Percentiles rank a stretch among this genome's conserved stretches.
Conservation (phyloP, 2,113 vertebrate species). For the Varanus salvator region DNA sequence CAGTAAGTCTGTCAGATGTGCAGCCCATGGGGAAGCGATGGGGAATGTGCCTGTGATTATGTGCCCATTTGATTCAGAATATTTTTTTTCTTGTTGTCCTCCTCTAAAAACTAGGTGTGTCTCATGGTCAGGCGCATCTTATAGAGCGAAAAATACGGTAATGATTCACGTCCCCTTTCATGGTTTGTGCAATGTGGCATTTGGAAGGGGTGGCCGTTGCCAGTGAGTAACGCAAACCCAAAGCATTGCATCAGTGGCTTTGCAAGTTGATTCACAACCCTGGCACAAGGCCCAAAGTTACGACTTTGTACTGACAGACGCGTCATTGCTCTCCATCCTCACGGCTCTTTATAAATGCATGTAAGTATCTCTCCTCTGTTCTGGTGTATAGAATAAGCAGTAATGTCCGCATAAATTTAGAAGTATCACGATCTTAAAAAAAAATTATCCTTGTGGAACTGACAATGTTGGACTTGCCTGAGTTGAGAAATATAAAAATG, state of each 20-base stretch:
- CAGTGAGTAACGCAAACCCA: not conserved
- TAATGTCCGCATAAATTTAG: not conserved
- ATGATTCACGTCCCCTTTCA: not conserved
- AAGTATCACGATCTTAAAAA: not conserved
- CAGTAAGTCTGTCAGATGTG: too few species aligned
- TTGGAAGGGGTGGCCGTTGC: not conserved
- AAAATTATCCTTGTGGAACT: not conserved
- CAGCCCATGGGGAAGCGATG: too few species aligned
- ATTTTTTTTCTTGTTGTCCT: too few species aligned
- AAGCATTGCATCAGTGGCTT: not conserved
- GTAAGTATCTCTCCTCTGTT: not conserved
- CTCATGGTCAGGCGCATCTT: too few species aligned
- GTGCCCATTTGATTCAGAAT: too few species aligned
- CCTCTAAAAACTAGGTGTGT: too few species aligned
- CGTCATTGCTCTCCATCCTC: not conserved
- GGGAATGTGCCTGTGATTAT: too few species aligned
- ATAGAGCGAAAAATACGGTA: too few species aligned
- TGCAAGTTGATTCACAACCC: not conserved
- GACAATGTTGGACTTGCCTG: not conserved
- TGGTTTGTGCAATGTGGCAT: not conserved
- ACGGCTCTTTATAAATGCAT: not conserved
- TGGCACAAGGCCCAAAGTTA: not conserved
- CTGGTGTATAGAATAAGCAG: not conserved
- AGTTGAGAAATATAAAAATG: not conserved
- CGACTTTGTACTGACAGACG: not conserved